Percentiles rank a stretch among this genome's conserved stretches.
Evolutionary conservation across 2,113 vertebrate species (phyloP).

Genomic region (Stigmatopora argus): DNA sequence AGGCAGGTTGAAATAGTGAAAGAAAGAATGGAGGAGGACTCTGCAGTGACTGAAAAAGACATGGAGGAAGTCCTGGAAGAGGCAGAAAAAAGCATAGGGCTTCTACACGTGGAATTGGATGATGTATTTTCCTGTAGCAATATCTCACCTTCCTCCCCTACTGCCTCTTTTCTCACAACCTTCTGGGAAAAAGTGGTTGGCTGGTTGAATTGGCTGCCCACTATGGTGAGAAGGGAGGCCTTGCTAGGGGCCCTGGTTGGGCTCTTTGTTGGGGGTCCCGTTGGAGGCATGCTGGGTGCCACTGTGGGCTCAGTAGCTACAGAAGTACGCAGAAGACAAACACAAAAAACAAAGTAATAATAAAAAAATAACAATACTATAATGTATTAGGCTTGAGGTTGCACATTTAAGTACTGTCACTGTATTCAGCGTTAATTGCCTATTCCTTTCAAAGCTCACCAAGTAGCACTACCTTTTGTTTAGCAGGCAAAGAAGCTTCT

Average conservation of each 20-base stretch:
- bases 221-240: constrained; percentile 56
- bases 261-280: constrained; percentile 67
- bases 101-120: constrained; percentile 38
- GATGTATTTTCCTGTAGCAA: constrained; percentile 13
- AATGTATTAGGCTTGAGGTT: not conserved
- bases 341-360: constrained; percentile 46
- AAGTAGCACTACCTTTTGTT: not conserved
- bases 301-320: constrained; percentile 71
- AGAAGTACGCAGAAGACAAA: constrained; percentile 65
- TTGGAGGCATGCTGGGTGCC: constrained; percentile 63
- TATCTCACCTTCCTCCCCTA: constrained; percentile 19
- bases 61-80: constrained; percentile 41
- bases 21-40: constrained; percentile 21
- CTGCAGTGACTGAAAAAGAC: constrained; percentile 32
- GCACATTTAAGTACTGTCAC: constrained; percentile 23
- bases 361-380: not conserved
- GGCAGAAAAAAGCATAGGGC: constrained; percentile 47
- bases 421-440: constrained; percentile 1
- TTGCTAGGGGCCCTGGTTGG: constrained; percentile 66
- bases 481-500: not conserved
- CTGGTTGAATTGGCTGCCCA: constrained; percentile 56
- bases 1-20: constrained; percentile 36
- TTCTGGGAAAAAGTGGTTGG: constrained; percentile 57
- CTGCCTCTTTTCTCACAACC: constrained; percentile 36
- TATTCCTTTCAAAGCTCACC: constrained; percentile 2